These are phyloP conservation scores for Dilophus febrilis DNA, from an alignment of 2,888 invertebrate species.

Conservation along the genomic window DNA sequence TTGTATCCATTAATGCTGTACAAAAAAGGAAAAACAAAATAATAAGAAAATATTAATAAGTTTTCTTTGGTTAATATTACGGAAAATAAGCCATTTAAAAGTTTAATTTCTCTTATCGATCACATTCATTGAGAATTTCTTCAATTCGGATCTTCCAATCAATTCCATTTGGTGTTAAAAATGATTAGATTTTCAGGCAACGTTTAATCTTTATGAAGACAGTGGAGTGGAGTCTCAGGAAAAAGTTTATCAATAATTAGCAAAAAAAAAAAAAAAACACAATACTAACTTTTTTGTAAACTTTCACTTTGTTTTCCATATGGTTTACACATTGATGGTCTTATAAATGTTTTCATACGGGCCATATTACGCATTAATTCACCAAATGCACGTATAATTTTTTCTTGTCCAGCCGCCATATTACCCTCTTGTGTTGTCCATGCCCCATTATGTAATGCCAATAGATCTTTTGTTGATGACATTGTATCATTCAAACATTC, in stretches of 20 bases:
- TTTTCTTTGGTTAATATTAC: too few species aligned
- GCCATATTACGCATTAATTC: conserved; percentile 79
- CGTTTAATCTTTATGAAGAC: too few species aligned
- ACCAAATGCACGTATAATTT: conserved; percentile 68
- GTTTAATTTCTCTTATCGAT: too few species aligned
- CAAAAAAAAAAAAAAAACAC: conserved; percentile 2
- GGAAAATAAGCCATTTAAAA: too few species aligned
- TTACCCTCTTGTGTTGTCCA: conserved; percentile 27
- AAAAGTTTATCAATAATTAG: too few species aligned
- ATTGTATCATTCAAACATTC: conserved; percentile 11
- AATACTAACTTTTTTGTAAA: conserved; percentile 60
- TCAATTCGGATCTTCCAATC: too few species aligned
- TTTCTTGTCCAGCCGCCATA: conserved; percentile 56
- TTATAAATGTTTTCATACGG: conserved; percentile 73
- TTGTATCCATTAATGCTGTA: conserved; percentile 70
- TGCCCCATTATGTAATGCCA: conserved; percentile 50
- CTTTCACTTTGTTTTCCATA: conserved; percentile 82
- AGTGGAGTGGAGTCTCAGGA: too few species aligned
- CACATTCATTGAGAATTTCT: too few species aligned
- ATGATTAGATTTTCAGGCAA: too few species aligned
- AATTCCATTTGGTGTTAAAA: too few species aligned
- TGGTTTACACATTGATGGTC: conserved; percentile 79
- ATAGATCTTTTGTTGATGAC: conserved; percentile 41
- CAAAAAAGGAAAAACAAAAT: conserved; percentile 9
- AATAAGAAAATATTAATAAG: conserved; percentile 1